Conservation (phyloP, 2,797 vertebrate species). For the Limnodromus scolopaceus region DNA sequence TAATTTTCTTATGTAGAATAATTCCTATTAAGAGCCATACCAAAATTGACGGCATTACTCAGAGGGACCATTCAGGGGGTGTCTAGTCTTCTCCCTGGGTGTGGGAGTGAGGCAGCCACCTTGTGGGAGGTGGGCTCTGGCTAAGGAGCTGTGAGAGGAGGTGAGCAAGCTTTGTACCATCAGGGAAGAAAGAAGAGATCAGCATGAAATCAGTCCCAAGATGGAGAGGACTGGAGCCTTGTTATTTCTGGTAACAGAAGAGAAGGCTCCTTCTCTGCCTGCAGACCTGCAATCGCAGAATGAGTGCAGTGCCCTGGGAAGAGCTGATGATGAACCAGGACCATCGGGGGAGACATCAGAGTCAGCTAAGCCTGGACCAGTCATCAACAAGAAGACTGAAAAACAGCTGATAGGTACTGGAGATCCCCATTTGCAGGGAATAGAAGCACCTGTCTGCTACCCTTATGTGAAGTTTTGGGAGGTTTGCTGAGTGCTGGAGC, state of each 20-base stretch:
- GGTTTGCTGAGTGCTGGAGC: not conserved
- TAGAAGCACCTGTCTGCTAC: not conserved
- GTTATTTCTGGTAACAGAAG: not conserved
- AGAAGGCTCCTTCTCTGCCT: not conserved
- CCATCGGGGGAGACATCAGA: not conserved
- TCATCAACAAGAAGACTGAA: not conserved
- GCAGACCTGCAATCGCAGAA: not conserved
- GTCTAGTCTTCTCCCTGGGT: not conserved
- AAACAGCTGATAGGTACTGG: not conserved
- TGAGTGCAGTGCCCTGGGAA: not conserved
- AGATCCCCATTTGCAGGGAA: not conserved
- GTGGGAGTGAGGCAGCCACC: not conserved
- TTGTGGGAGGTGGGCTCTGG: not conserved
- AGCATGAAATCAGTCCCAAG: not conserved
- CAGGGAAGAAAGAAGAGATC: not conserved
- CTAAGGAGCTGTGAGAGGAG: not conserved
- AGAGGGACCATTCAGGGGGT: not conserved
- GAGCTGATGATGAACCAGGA: not conserved
- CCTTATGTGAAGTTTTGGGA: not conserved
- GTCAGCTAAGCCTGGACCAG: not conserved
- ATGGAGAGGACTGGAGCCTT: not conserved
- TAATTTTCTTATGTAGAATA: not conserved
- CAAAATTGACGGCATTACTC: not conserved
- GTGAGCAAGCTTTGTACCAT: not conserved
- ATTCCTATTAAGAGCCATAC: not conserved